Base-by-base conservation (phyloP, 2,888 invertebrate genomes). In the Eupithecia inturbata region DNA sequence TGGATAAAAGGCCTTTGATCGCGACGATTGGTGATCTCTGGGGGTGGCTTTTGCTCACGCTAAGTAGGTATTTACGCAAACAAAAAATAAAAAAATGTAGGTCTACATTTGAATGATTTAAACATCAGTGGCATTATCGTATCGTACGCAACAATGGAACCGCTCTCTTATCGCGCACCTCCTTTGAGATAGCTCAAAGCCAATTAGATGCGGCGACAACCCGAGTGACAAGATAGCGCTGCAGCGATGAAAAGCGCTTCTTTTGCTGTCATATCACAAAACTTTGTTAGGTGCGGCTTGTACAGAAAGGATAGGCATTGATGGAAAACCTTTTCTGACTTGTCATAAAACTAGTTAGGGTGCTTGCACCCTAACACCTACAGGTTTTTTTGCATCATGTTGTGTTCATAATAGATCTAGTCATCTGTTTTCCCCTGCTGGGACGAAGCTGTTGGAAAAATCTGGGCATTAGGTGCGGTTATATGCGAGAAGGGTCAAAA, bases 111-210 rank as follows among this genome's bases (percentile, higher is more conserved):
- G 3, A 53, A 10, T 53, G 10, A 53, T 10, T 12, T n/a, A 53
- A 53, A 53, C 22, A 22, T 53, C 57, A 26, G 1, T 39, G 57
- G 31, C 39, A 67, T 57, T 70, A 63, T 68, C 80, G 80, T 76
- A 7, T 9, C 73, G 84, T 83, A 84, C 84, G 60, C 68, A 66
- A 71, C 77, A 85, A 71, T 88, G 92, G 84, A 78, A 78, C 84
- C 78, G 57, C 79, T 45, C 82, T 62, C 82, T 68, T 88, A 91
- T 89, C 87, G 84, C 84, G 82, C 81, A 83, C 81, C 85, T 84
- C 82, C 90, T 90, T 90, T 87, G 89, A 92, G 90, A 91, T 89
- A 88, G 89, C 91, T 92, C 91, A 92, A 92, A 93, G 93, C 93
- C 92, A 93, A 92, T 93, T 92, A 93, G 91, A 90, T 89, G 91